Conservation (phyloP, 2,888 invertebrate species). For the Trissolcus japonicus region DNA sequence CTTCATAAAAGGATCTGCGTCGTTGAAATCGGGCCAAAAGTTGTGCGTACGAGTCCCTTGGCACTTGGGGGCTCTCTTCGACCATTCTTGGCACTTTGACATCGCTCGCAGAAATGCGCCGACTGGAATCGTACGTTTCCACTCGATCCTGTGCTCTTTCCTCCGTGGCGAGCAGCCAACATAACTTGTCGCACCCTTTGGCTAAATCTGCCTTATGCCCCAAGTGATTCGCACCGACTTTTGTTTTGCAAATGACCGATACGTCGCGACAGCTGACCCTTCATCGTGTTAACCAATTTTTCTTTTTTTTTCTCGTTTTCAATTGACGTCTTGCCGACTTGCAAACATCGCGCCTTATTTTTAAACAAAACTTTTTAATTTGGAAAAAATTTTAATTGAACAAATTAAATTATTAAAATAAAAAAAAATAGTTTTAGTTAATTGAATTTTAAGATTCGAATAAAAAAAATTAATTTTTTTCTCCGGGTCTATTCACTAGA, state of each 20-base stretch:
- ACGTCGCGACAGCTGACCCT: conserved; percentile 49
- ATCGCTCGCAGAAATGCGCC: conserved; percentile 52
- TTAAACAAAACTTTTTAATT: too few species aligned
- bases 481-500: too few species aligned
- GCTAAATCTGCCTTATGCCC: conserved; percentile 71
- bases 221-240: conserved; percentile 54
- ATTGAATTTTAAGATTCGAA: too few species aligned
- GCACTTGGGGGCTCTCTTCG: conserved; percentile 41
- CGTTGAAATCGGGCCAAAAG: conserved; percentile 59
- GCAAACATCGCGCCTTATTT: conserved; percentile 24
- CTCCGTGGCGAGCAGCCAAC: conserved; percentile 68
- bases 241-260: conserved; percentile 53
- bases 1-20: conserved; percentile 58
- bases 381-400: too few species aligned
- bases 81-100: conserved; percentile 58
- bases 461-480: too few species aligned
- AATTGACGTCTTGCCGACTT: conserved; percentile 25
- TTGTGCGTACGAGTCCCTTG: conserved; percentile 33
- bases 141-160: conserved; percentile 60
- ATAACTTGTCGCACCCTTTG: conserved; percentile 68
- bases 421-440: too few species aligned
- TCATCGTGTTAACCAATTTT: conserved; percentile 22
- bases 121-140: conserved; percentile 54
- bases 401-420: too few species aligned
- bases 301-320: conserved; percentile 32